A percentile compares a stretch with the other conserved stretches of the same genome.
Conservation (phyloP, 2,113 vertebrate genomes). For the Asarcornis scutulata region DNA sequence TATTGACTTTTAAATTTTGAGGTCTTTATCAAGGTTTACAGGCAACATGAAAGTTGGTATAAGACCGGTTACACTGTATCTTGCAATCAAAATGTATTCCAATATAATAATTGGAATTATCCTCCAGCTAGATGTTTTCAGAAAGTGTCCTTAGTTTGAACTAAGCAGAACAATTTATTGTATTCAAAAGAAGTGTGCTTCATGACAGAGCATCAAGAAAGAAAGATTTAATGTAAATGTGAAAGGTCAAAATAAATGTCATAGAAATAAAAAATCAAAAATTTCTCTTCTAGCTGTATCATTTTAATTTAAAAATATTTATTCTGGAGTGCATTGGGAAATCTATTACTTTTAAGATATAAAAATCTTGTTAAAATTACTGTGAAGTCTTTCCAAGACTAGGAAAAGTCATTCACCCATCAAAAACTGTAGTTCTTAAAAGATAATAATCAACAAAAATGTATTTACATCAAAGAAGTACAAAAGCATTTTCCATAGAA, state of each 20-base stretch:
- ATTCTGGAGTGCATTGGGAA: neutral
- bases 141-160: neutral
- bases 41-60: neutral
- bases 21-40: slow-evolving; percentile 13
- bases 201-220: neutral
- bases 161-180: neutral
- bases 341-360: neutral
- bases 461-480: neutral
- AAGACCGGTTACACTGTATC: neutral
- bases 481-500: neutral
- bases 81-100: slow-evolving; percentile 28
- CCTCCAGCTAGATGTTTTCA: neutral
- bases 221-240: neutral
- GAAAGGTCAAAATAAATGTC: slow-evolving; percentile 46
- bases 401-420: neutral
- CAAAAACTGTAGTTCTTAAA: neutral
- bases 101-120: neutral
- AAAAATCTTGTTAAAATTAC: slow-evolving; percentile 15
- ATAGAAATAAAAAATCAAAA: neutral
- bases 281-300: neutral
- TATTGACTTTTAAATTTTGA: slow-evolving; percentile 31
- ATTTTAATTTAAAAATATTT: slow-evolving; percentile 21
- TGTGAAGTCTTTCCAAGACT: slow-evolving; percentile 35
- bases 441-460: neutral
- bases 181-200: neutral